A percentile compares a stretch with the other conserved stretches of the same genome.
Conservation (phyloP, 2,797 vertebrate species). For the Protosalanx chinensis region DNA sequence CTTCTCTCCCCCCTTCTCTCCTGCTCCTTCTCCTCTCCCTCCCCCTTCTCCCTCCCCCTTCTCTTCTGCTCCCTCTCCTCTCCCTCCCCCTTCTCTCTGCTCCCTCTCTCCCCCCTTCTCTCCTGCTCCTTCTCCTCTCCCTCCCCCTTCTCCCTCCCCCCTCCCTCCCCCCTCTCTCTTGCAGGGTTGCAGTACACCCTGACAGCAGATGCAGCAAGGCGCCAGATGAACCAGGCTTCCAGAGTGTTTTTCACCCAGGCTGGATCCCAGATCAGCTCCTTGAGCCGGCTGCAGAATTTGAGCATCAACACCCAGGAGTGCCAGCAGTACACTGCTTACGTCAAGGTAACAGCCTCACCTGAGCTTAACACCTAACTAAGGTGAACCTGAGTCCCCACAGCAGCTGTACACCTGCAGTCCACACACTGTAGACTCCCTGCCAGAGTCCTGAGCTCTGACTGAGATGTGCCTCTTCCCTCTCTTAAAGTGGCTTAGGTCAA, state of each 20-base stretch:
- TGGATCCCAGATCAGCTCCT: constrained; percentile 80
- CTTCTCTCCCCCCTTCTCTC: not conserved
- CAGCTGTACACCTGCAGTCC: too few relatives aligned
- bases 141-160: not conserved
- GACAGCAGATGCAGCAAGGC: constrained; percentile 88
- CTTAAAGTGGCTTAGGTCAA: too few relatives aligned
- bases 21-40: too few relatives aligned
- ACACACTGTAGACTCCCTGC: too few relatives aligned
- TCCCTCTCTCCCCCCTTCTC: too few relatives aligned
- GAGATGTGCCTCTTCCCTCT: too few relatives aligned
- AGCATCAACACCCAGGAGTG: constrained; percentile 79
- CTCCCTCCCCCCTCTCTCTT: not conserved
- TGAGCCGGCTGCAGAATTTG: constrained; percentile 80
- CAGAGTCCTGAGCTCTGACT: too few relatives aligned
- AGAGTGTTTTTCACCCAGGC: constrained; percentile 84
- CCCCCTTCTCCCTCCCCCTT: too few relatives aligned
- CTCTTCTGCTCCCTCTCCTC: too few relatives aligned
- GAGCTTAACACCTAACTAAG: not conserved
- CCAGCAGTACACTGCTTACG: constrained; percentile 80
- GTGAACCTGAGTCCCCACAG: too few relatives aligned
- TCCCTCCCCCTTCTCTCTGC: too few relatives aligned
- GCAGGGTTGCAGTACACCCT: constrained; percentile 89
- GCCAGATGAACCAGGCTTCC: constrained; percentile 81
- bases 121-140: not conserved
- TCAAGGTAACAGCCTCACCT: constrained; percentile 80